Base-by-base conservation (phyloP, 2,797 vertebrate genomes). In the Hydrophis major region DNA sequence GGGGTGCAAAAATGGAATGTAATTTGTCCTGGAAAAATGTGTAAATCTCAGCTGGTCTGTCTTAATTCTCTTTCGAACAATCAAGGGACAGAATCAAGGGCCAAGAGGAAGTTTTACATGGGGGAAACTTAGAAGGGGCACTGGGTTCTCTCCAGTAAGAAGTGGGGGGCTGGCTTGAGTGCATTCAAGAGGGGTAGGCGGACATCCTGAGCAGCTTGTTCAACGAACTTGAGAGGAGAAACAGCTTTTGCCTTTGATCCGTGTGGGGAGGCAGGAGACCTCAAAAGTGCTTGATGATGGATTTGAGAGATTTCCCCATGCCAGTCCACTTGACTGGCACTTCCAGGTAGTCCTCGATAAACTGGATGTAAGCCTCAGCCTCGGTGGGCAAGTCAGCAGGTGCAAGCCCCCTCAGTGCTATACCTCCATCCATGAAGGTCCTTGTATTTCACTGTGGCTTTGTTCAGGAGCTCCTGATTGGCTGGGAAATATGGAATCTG, bases 301-400 rank as follows among this genome's bases (percentile, higher is more conserved):
- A 98, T 95, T 98, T 98, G 74, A 98, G 97, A 92, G 98, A 98
- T 95, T 98, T 98, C 63, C 98, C 98, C n/a, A 98, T 98, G 90
- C 98, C 98, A 2, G 98, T 97, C 98, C 98, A 98, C 96, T 98
- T 98, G 94, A 98, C 98, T 96, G 98, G 98, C 92, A 98, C 97
- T 93, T 98, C 97, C 74, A 98, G 96, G 94, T 98, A 98, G 69
- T 98, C 93, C 95, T 98, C 98, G 0, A 98, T 98, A 96, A 98
- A 98, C 27, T 3, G 95, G 92, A 98, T 96, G 95, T 98, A 98
- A 6, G 55, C 91, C 50, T 98, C 97, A 4, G 98, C 98, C 93
- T 98, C 95, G 0, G 94, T 0, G 2, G 98, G 98, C 93, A 98
- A 94, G 8, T 98, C 97, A 16, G 96, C 95, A 4, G 89, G 96